Conservation (phyloP, 2,113 vertebrate genomes). For the Misgurnus anguillicaudatus region DNA sequence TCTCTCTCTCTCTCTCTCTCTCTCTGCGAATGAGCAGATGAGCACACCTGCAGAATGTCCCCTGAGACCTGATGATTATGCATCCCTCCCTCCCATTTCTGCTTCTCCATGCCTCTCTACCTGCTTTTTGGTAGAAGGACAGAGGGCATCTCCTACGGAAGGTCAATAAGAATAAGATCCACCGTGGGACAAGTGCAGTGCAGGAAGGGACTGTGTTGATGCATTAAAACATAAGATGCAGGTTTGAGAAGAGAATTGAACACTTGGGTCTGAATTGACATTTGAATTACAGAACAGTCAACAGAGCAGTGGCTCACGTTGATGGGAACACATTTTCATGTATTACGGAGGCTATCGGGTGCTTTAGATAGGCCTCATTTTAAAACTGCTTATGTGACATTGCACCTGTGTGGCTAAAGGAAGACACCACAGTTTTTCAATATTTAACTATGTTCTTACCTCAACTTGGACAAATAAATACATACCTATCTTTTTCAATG, state of each 20-base stretch:
- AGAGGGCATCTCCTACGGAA: constrained; percentile 56
- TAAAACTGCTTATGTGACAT: not conserved
- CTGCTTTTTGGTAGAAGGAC: constrained; percentile 53
- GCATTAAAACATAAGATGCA: constrained; percentile 18
- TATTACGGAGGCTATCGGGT: not conserved
- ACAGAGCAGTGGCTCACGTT: not conserved
- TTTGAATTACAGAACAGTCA: constrained; percentile 26
- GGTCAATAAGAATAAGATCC: constrained; percentile 63
- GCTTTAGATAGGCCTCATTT: not conserved
- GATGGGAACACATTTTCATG: constrained; percentile 3
- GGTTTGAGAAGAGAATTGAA: not conserved
- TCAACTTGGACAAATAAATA: too few relatives aligned
- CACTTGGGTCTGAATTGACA: not conserved
- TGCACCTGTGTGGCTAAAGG: not conserved
- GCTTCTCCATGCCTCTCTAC: constrained; percentile 7
- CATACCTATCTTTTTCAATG: too few relatives aligned
- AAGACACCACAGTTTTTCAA: too few relatives aligned
- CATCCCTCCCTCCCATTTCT: constrained; percentile 11
- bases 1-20: constrained; percentile 26
- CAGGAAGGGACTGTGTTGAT: not conserved
- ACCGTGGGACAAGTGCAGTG: constrained; percentile 52
- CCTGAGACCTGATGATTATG: constrained; percentile 62
- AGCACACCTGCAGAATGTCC: constrained; percentile 54
- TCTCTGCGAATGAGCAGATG: constrained; percentile 27
- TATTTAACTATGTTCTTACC: too few relatives aligned